A percentile compares a stretch with the other conserved stretches of the same genome.
These are phyloP conservation scores for Lateolabrax maculatus DNA, from an alignment of 2,797 vertebrate genomes.

Conservation along the genomic window DNA sequence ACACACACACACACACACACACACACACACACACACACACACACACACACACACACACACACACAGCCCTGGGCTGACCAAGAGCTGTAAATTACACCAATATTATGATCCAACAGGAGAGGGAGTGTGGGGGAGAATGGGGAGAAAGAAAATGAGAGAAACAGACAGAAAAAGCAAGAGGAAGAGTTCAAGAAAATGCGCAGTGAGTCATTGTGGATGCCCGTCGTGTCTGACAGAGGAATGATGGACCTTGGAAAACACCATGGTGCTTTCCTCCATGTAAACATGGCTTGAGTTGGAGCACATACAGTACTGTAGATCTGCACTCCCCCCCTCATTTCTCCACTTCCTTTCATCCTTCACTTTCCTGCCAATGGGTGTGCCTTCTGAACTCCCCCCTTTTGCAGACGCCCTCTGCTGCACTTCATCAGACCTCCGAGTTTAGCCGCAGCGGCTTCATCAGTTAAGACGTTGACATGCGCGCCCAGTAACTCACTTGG, in stretches of 20 bases:
- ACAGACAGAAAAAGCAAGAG: constrained; percentile 39
- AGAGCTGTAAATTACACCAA: constrained; percentile 73
- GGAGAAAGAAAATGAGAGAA: constrained; percentile 42
- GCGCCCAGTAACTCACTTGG: constrained; percentile 11
- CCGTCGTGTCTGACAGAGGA: constrained; percentile 50
- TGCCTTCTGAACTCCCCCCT: constrained; percentile 41
- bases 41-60: constrained; percentile 39
- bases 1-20: constrained; percentile 22
- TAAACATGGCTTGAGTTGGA: constrained; percentile 46
- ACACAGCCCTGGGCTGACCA: constrained; percentile 56
- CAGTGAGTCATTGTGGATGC: constrained; percentile 54
- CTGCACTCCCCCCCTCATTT: constrained; percentile 21
- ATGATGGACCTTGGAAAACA: constrained; percentile 68
- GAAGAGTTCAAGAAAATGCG: constrained; percentile 44
- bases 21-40: constrained; percentile 47
- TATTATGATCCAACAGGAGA: constrained; percentile 59
- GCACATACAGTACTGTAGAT: constrained; percentile 40
- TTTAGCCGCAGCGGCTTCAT: constrained; percentile 43
- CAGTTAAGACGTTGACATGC: constrained; percentile 36
- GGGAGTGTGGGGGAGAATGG: constrained; percentile 25
- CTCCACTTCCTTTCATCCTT: constrained; percentile 39
- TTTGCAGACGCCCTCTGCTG: constrained; percentile 19
- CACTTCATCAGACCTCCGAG: constrained; percentile 37
- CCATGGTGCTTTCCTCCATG: constrained; percentile 66
- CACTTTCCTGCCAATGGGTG: constrained; percentile 64